Evolutionary conservation across 2,113 vertebrate species (phyloP), one percentile per base, ranked within the genome.

Genomic region (Lagopus muta): DNA sequence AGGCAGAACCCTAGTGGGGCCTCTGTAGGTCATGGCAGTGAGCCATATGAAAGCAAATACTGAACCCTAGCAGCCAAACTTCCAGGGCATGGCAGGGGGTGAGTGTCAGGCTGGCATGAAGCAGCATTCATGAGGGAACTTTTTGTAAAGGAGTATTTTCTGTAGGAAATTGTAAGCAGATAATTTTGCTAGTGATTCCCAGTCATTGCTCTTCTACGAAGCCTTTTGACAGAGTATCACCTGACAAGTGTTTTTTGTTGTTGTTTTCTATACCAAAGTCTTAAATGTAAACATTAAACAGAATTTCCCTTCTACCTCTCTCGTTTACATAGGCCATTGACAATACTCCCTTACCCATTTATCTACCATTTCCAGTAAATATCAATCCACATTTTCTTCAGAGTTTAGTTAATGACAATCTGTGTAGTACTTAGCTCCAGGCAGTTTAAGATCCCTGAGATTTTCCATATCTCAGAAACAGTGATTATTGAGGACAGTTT

Each of bases 131-230:
- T 54, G 19, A 54, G 40, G 32, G 42, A 52, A 10, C 1, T 34
- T 52, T 52, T 73, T 19, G 25, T 1, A 6, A 3, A 57, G 25
- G 8, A 77, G 32, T 43, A 34, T 30, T 32, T 43, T 7, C 50
- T 4, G 7, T 5, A 5, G 52, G 11, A 87, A 60, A 45, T 71
- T 34, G 36, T 65, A 70, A 48, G 9, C 12, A 43, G 19, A 30
- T 42, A 16, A 19, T 24, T 40, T 66, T 0, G 0, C 50, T 7
- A 6, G 21, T 2, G 1, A 10, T 65, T 10, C 19, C 21, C 19
- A 52, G 8, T 12, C 4, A 0, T 21, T 21, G 6, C 22, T 87
- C 16, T 28, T 52, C 43, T 13, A 8, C 2, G 32, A 32, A 57
- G 11, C 30, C 54, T 32, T 57, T 57, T 32, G 54, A 57, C 30